Evolutionary conservation across 2,113 vertebrate species (phyloP).

Genomic region (Tetrax tetrax): DNA sequence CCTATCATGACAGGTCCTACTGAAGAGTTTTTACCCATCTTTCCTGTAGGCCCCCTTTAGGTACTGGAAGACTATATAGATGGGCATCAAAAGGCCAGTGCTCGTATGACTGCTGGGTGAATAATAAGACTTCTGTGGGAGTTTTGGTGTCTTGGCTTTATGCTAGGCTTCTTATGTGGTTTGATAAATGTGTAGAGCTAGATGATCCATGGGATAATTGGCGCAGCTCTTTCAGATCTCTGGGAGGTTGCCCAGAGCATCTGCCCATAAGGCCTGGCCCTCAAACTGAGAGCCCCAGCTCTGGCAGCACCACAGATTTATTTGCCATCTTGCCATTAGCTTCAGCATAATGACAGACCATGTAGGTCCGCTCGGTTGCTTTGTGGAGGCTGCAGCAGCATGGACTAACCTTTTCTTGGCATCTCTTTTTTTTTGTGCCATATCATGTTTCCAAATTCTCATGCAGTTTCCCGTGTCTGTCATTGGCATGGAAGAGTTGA

Average conservation of each 20-base stretch:
- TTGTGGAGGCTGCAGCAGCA: not conserved
- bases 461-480: conserved; percentile 49
- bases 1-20: too few species aligned
- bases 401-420: conserved; percentile 13
- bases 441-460: conserved; percentile 33
- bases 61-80: not conserved
- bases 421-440: not conserved
- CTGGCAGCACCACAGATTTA: not conserved
- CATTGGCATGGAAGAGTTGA: conserved; percentile 58
- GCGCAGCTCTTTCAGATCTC: not conserved
- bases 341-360: not conserved
- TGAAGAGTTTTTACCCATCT: too few species aligned
- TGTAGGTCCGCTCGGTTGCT: not conserved
- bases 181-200: conserved; percentile 45
- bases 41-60: too few species aligned
- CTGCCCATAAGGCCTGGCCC: not conserved
- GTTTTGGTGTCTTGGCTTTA: not conserved
- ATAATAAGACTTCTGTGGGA: not conserved
- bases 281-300: not conserved
- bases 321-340: not conserved
- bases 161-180: not conserved
- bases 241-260: conserved; percentile 27
- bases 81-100: not conserved
- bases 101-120: not conserved
- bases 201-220: conserved; percentile 18